phyloP scores from a whole-genome alignment of 2,797 vertebrate species.

The Mallotus villosus region DNA sequence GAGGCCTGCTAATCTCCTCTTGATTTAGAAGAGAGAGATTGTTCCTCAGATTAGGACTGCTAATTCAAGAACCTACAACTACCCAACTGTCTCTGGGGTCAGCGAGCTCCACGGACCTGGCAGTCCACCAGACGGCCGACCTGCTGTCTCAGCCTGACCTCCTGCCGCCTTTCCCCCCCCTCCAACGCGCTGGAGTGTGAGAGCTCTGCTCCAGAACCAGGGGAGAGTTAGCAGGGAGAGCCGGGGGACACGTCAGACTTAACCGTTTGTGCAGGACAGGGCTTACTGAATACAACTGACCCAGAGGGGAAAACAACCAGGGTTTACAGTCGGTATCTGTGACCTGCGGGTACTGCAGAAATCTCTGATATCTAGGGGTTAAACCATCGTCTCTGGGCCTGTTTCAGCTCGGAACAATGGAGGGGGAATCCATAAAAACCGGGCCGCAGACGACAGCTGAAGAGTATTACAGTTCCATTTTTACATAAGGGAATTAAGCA shows the following conservation, averaged over 20 bases:
- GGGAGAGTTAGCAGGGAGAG: not conserved
- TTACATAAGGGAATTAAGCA: conserved; percentile 79
- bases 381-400: not conserved
- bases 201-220: no score
- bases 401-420: conserved; percentile 11
- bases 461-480: conserved; percentile 67
- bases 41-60: conserved; percentile 44
- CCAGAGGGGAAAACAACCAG: not conserved
- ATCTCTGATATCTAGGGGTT: not conserved
- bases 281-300: not conserved
- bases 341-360: conserved; percentile 15
- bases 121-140: conserved; percentile 36
- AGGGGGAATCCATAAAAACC: conserved; percentile 64
- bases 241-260: not conserved
- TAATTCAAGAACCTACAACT: conserved; percentile 43
- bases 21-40: conserved; percentile 29
- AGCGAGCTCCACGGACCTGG: conserved; percentile 42
- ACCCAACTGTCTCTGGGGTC: conserved; percentile 16
- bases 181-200: no score
- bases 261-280: no score
- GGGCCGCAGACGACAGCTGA: conserved; percentile 51
- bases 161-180: not conserved
- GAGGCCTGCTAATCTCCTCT: conserved; percentile 50
- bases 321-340: conserved; percentile 10
- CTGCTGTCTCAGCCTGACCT: conserved; percentile 23